Conservation (phyloP, 92 coral and sea anemone species). For the Phenganax marumi region DNA sequence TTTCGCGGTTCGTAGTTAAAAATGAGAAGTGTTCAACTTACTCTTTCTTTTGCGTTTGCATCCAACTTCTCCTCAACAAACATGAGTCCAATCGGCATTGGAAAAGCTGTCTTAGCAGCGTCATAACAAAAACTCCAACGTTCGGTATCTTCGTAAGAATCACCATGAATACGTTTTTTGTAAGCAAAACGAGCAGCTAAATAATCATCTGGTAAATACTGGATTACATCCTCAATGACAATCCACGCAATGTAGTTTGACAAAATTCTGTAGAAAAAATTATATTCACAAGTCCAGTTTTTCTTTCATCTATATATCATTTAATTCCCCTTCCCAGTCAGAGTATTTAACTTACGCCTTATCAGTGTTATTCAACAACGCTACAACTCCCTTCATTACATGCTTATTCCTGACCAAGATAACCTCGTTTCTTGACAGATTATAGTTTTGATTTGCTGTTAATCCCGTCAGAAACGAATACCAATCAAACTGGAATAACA, state of each 20-base stretch:
- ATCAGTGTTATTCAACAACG: constrained; percentile 9
- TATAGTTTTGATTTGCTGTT: constrained; percentile 27
- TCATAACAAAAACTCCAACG: constrained; percentile 32
- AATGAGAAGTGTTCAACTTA: not conserved
- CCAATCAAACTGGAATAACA: constrained; percentile 31
- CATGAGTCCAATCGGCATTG: constrained; percentile 36
- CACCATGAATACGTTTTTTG: constrained; percentile 5
- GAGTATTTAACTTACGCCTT: constrained; percentile 22
- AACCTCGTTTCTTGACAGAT: constrained; percentile 13
- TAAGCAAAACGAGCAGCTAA: constrained; percentile 11
- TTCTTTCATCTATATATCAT: not conserved
- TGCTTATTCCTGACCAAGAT: constrained; percentile 3
- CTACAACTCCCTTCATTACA: not conserved
- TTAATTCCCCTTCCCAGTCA: not conserved
- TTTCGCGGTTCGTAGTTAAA: not conserved
- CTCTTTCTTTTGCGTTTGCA: constrained; percentile 29
- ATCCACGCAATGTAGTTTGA: constrained; percentile 41
- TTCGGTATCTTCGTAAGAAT: constrained; percentile 18
- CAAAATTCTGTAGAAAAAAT: constrained; percentile 24
- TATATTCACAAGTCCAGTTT: not conserved
- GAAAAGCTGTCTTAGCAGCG: constrained; percentile 13
- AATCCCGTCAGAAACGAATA: constrained; percentile 18
- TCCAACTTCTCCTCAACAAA: constrained; percentile 21
- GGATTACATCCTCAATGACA: constrained; percentile 12
- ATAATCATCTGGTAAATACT: constrained; percentile 23